Base-by-base conservation (phyloP, 2,797 vertebrate genomes). In the Tapera naevia region DNA sequence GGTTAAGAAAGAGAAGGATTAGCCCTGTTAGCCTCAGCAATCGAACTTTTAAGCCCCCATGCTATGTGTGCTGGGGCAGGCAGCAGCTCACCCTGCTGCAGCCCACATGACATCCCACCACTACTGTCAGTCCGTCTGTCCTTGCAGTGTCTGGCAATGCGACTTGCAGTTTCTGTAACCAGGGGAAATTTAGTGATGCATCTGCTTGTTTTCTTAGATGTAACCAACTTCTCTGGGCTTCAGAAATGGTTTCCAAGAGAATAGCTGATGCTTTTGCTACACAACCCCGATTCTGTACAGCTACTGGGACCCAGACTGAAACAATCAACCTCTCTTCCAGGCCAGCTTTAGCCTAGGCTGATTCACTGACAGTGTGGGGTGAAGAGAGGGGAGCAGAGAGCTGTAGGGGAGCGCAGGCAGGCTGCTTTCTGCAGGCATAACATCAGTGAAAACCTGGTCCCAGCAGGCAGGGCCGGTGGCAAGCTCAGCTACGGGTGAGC, bases 201-300 rank as follows among this genome's bases (percentile, higher is more conserved):
- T 72, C 3, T 0, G 2, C 57, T 81, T 71, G 37, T 61, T 81
- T 78, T 61, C 72, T 56, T 48, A 33, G 53, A 46, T 3, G 0
- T 54, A 48, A 71, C 48, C 1, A 2, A 66, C 66, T 54, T 79
- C 84, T 67, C 74, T 65, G 78, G 46, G 11, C 28, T 69, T 91
- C 70, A 67, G 46, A 46, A 72, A 19, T 17, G 30, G 33, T 75
- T 86, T 79, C 70, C n/a, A 48, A 86, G 51, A 37, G 33, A 72
- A 50, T 5, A 79, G 54, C 16, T 1, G 2, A 6, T 69, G 57
- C 37, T 50, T 70, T 75, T n/a, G 22, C n/a, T 41, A 51, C 2
- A 0, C 48, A 25, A 10, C 8, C 23, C 8, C 1, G 1, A 17
- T 50, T 28, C 24, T 18, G 3, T 1, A 0, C 25, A 17, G 13